Percentiles rank a stretch among this genome's conserved stretches.
These are phyloP conservation scores for Axea sp. DNA, from an alignment of 2,888 invertebrate species.

Conservation along the genomic window DNA sequence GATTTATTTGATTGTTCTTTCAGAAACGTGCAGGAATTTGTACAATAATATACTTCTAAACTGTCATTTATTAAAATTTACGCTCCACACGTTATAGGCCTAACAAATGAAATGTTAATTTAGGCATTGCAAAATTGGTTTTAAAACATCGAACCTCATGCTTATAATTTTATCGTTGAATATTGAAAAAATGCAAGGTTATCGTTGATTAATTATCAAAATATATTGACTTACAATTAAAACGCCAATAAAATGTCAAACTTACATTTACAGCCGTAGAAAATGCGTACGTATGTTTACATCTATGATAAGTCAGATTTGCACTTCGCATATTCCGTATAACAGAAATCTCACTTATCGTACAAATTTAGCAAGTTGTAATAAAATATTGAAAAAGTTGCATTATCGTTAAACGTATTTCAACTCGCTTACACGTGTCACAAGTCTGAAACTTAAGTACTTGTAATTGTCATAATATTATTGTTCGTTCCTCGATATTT, in stretches of 20 bases:
- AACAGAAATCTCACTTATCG: conserved; percentile 40
- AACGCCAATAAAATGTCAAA: conserved; percentile 51
- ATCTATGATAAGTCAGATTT: conserved; percentile 47
- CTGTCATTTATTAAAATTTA: conserved; percentile 26
- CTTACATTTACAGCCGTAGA: conserved; percentile 56
- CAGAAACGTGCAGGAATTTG: too few species aligned
- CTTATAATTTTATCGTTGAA: conserved; percentile 25
- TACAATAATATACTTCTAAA: conserved; percentile 28
- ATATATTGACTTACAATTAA: conserved; percentile 50
- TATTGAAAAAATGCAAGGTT: conserved; percentile 32
- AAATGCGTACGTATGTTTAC: conserved; percentile 50
- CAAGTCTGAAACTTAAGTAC: conserved; percentile 6
- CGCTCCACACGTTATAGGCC: conserved; percentile 45
- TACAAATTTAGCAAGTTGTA: conserved; percentile 51
- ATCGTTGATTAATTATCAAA: conserved; percentile 41
- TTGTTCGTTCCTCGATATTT: conserved; percentile 34
- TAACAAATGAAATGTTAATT: conserved; percentile 24
- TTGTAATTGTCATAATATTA: conserved; percentile 33
- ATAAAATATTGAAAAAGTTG: conserved; percentile 44
- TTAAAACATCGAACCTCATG: conserved; percentile 46
- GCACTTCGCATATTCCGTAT: neutral
- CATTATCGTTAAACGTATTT: conserved; percentile 32
- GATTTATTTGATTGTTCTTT: too few species aligned
- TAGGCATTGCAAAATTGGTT: conserved; percentile 26
- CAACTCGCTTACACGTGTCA: conserved; percentile 9